These are phyloP conservation scores for Polyommatus icarus DNA, from an alignment of 2,888 invertebrate species.

Conservation along the genomic window DNA sequence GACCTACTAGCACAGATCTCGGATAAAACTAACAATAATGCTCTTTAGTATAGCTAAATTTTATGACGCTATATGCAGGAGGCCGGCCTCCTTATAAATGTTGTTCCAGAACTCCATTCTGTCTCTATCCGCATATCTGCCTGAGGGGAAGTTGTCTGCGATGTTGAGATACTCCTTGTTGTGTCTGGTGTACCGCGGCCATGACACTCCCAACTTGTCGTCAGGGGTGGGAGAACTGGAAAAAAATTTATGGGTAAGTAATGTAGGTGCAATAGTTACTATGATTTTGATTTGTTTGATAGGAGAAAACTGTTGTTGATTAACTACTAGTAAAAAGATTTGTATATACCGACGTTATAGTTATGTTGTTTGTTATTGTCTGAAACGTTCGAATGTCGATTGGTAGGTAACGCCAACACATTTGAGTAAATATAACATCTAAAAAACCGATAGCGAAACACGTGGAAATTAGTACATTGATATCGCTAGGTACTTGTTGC, in stretches of 20 bases:
- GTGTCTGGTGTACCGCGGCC: constrained; percentile 49
- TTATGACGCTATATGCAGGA: constrained; percentile 40
- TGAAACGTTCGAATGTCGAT: background rate
- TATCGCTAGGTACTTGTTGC: too few species aligned
- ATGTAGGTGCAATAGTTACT: background rate
- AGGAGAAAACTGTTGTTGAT: background rate
- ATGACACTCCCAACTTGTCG: constrained; percentile 48
- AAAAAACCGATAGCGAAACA: too few species aligned
- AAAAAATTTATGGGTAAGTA: background rate
- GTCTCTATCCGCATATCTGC: constrained; percentile 49
- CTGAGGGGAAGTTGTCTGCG: constrained; percentile 48
- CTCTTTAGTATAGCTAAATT: background rate
- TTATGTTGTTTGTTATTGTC: too few species aligned
- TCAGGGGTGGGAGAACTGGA: constrained; percentile 60
- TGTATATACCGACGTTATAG: too few species aligned
- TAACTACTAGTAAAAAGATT: too few species aligned
- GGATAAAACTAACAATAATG: too few species aligned
- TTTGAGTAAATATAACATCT: too few species aligned
- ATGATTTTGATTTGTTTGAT: background rate
- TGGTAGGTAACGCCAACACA: background rate
- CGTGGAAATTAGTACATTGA: too few species aligned
- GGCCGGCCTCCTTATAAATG: constrained; percentile 50
- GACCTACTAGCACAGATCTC: too few species aligned
- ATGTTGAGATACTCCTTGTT: constrained; percentile 55
- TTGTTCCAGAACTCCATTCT: constrained; percentile 56